Evolutionary conservation across 2,888 invertebrate genomes (phyloP), one percentile per base, ranked within the genome.

Genomic region (Andrena minutula): DNA sequence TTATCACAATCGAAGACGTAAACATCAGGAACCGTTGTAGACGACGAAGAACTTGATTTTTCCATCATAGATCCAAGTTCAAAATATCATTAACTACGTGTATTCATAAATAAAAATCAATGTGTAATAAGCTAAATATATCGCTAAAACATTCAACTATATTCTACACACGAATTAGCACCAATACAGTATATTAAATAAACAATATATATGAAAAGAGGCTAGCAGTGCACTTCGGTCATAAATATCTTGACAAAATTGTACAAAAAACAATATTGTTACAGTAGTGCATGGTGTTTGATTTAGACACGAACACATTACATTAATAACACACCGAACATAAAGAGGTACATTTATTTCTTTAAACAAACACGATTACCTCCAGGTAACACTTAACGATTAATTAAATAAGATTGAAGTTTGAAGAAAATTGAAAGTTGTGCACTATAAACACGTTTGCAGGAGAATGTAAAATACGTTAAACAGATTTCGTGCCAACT

Each of bases 1-100:
- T 90, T 90, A 85, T 92, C 90, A 75, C 89, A 91, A 88, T 91
- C 90, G 68, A 88, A 89, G 82, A 92, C 88, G 85, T 87, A 91
- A 79, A 92, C 88, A 83, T 91, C 90, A 61, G 92, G 90, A 75
- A 92, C 80, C 23, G 82, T 74, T 68, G 84, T 66, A 70, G 81
- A 72, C 16, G 66, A 58, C 20, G 75, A 69, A 41, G 32, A 30
- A 79, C 41, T 77, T 61, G 61, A 51, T 49, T 49, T 56, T 74
- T 82, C 73, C 83, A 80, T 83, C 26, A 65, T 71, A 30, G 60
- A 73, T 71, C 53, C 16, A 32, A 35, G 5, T 66, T 71, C 8
- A 41, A 61, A 47, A 7, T 56, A 61, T 16, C 10, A 35, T 47
- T 30, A 28, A 63, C 16, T 58, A 73, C 12, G 2, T 56, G 32